Evolutionary conservation across 2,888 invertebrate species (phyloP), one percentile per base, ranked within the genome.

Genomic region (Tribolium freemani): DNA sequence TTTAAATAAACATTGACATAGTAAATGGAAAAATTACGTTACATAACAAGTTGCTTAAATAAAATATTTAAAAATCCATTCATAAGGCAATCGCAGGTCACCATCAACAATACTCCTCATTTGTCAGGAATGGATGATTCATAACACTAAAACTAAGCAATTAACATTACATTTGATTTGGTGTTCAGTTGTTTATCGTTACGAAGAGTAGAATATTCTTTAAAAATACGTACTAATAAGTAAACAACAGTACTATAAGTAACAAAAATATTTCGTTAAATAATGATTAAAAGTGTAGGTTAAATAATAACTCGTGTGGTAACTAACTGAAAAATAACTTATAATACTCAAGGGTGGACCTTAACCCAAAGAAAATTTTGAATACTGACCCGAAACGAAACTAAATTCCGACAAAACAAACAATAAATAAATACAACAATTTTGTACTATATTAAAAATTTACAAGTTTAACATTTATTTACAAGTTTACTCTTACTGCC

Each of bases 401-500:
- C 16, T 45, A 50, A 51, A 63, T 68, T 57, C 57, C 48, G 45
- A 54, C 26, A 58, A 57, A 70, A 48, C 44, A 66, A 75, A 67
- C 57, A 66, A 70, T 66, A 68, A 72, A 71, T 68, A 73, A 74
- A 72, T 72, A 72, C 63, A 73, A 73, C 70, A 73, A 73, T 71
- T 74, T 74, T 71, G 71, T 74, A 71, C 74, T 74, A 69, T 69
- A 50, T 48, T 64, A 68, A 74, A 54, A 72, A 69, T 61, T 64
- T 60, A 69, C 45, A 72, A 46, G 9, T 53, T 60, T 53, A 66
- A 66, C 45, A 54, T 60, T 61, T 63, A 50, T 60, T 45, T 60
- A 60, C 60, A 60, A 13, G n/a, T 63, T 11, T n/a, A 64, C 38
- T 30, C 21, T 61, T 82, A 90, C 82, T 90, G 93, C 78, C 91